Percentiles rank a stretch among this genome's conserved stretches.
phyloP scores from a whole-genome alignment of 2,113 vertebrate genomes.

The Corvus moneduloides region DNA sequence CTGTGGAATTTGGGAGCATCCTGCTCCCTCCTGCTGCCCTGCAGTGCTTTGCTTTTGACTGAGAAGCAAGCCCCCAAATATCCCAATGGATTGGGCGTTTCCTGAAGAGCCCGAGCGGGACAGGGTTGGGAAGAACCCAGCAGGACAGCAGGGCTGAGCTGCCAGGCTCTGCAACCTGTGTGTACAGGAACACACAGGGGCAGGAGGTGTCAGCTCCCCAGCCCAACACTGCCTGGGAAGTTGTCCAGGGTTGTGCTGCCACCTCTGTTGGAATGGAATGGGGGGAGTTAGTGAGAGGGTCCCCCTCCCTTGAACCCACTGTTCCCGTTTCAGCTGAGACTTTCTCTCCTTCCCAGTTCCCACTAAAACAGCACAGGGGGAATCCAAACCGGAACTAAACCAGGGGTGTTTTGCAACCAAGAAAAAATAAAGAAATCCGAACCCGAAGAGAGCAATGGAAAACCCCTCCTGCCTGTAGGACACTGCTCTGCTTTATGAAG shows the following conservation, averaged over 20 bases:
- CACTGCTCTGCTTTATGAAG: neutral
- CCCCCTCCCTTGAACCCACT: fast-evolving
- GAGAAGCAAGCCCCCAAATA: neutral
- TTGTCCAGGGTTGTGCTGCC: neutral
- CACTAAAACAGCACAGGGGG: neutral
- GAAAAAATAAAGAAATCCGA: neutral
- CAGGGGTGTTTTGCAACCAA: neutral
- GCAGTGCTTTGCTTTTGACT: neutral
- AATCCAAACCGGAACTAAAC: neutral
- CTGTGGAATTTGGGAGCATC: neutral
- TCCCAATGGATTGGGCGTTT: neutral
- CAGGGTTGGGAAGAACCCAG: fast-evolving
- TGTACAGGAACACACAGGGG: neutral
- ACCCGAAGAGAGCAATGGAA: fast-evolving
- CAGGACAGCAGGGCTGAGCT: neutral
- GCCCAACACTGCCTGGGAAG: neutral
- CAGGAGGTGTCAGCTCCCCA: neutral
- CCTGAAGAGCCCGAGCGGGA: neutral
- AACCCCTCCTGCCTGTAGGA: neutral
- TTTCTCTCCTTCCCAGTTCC: neutral
- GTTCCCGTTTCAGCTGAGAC: neutral
- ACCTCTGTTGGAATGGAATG: neutral
- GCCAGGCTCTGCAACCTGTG: neutral
- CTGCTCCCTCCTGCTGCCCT: fast-evolving
- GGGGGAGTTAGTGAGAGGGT: neutral